Conservation (phyloP, 2,113 vertebrate genomes). For the Sialia sialis region DNA sequence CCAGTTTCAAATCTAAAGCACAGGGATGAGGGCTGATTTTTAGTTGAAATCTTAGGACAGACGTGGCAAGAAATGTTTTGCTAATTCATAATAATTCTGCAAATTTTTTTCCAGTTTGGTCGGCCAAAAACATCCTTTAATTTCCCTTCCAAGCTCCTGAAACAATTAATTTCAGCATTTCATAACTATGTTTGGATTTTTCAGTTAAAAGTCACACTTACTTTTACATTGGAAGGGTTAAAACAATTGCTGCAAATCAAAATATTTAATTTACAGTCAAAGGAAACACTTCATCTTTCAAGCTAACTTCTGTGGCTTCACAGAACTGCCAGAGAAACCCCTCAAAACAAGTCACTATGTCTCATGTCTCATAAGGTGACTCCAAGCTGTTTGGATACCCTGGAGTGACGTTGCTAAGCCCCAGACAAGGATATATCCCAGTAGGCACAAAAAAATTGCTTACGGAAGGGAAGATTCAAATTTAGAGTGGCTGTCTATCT, state of each 20-base stretch:
- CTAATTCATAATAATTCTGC: not conserved
- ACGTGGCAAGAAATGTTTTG: not conserved
- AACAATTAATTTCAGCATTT: not conserved
- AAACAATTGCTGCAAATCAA: not conserved
- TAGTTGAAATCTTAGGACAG: not conserved
- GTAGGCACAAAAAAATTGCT: conserved; percentile 41
- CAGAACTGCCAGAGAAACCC: not conserved
- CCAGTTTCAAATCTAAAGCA: not conserved
- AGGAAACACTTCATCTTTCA: not conserved
- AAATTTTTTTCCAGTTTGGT: not conserved
- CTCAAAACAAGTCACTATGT: not conserved
- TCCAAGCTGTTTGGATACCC: not conserved
- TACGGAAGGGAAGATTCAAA: conserved; percentile 60
- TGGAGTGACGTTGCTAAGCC: not conserved
- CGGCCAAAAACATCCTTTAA: not conserved
- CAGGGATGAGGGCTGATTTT: not conserved
- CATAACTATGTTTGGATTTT: not conserved
- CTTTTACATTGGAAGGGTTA: conserved; percentile 1
- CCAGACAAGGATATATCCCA: not conserved
- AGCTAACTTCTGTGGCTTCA: not conserved
- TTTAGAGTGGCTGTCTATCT: conserved; percentile 43
- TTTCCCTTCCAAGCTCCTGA: not conserved
- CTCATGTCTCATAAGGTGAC: not conserved
- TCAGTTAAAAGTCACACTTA: not conserved
- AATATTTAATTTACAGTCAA: not conserved